Conservation (phyloP, 2,113 vertebrate genomes). For the Lycocorax pyrrhopterus region DNA sequence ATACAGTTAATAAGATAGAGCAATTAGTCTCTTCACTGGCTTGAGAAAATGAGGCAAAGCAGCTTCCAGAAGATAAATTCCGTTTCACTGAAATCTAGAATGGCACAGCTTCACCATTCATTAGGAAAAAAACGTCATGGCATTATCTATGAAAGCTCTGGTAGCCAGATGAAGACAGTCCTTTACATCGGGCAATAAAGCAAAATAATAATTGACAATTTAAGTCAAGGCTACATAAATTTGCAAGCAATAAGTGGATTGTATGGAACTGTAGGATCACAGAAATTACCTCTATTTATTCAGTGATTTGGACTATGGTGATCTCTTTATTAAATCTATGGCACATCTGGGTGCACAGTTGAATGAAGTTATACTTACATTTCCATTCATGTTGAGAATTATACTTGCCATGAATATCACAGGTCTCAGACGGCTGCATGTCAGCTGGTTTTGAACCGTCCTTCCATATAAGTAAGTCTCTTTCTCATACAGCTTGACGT, state of each 20-base stretch:
- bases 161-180: neutral
- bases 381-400: neutral
- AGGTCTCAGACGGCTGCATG: neutral
- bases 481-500: neutral
- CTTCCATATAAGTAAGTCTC: neutral
- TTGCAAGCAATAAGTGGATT: neutral
- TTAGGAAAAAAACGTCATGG: neutral
- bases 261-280: neutral
- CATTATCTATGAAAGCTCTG: neutral
- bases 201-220: neutral
- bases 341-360: neutral
- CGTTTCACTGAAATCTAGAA: neutral
- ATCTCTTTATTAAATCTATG: neutral
- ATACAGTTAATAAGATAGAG: neutral
- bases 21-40: neutral
- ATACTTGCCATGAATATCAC: neutral
- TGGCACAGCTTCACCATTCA: neutral
- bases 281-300: neutral
- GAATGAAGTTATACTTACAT: neutral
- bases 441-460: neutral
- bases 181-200: neutral
- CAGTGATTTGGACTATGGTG: neutral
- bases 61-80: neutral
- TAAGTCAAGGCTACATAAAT: neutral
- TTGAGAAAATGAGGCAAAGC: neutral